These are phyloP conservation scores for Aphelinus certus DNA, from an alignment of 1,140 invertebrate species.

Conservation along the genomic window DNA sequence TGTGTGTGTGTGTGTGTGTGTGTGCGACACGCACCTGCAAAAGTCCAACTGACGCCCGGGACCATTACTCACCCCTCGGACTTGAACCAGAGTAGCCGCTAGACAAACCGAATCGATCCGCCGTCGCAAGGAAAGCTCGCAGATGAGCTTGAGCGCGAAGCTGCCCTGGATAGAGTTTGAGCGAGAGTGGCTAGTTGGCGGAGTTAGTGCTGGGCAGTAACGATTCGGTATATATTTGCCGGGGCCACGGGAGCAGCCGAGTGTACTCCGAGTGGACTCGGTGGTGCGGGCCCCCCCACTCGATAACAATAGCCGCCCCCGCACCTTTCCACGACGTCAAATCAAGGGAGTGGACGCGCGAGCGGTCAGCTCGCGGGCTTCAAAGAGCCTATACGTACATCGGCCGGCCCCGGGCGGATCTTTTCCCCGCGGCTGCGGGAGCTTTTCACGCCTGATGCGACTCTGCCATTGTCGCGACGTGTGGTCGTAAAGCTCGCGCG, in stretches of 20 bases:
- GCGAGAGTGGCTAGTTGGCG: neutral
- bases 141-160: too few species aligned
- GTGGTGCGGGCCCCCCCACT: neutral
- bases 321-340: conserved; percentile 27
- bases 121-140: too few species aligned
- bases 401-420: neutral
- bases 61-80: too few species aligned
- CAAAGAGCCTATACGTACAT: conserved; percentile 19
- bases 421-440: conserved; percentile 11
- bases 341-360: conserved; percentile 34
- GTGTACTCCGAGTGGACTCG: neutral
- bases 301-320: conserved; percentile 20
- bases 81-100: too few species aligned
- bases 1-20: too few species aligned
- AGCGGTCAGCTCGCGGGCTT: conserved; percentile 8
- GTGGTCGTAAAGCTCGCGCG: too few species aligned
- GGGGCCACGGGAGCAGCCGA: neutral
- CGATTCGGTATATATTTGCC: too few species aligned
- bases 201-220: neutral
- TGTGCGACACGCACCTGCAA: too few species aligned
- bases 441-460: neutral
- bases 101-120: too few species aligned
- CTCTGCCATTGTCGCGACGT: too few species aligned
- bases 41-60: too few species aligned
- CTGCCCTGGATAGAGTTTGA: too few species aligned